A percentile compares a stretch with the other conserved stretches of the same genome.
These are phyloP conservation scores for Pituophis catenifer DNA, from an alignment of 2,113 vertebrate genomes.

Conservation along the genomic window DNA sequence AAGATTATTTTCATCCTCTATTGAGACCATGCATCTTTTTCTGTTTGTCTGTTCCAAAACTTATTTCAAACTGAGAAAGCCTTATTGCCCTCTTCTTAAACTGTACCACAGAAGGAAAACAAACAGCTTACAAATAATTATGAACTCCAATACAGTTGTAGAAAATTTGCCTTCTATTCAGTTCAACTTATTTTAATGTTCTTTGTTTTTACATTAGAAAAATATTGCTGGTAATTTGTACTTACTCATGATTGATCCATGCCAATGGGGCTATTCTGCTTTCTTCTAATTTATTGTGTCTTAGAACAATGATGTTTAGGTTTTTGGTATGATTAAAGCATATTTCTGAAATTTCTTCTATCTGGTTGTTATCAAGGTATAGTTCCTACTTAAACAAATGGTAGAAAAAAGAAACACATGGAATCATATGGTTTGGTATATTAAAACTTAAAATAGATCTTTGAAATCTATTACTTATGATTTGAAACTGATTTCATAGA, in stretches of 20 bases:
- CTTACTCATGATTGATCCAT: conserved; percentile 93
- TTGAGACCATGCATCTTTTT: background rate
- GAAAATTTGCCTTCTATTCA: background rate
- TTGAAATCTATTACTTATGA: background rate
- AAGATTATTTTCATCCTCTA: background rate
- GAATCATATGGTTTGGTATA: background rate
- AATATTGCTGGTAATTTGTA: background rate
- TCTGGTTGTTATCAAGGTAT: conserved; percentile 90
- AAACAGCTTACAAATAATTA: background rate
- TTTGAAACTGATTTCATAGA: background rate
- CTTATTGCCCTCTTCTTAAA: background rate
- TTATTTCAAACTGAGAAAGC: background rate
- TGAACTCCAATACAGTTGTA: background rate
- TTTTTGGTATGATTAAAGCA: conserved; percentile 86
- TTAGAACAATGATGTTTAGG: conserved; percentile 85
- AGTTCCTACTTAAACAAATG: conserved; percentile 79
- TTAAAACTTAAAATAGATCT: background rate
- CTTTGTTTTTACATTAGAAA: conserved; percentile 2
- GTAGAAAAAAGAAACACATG: conserved; percentile 29
- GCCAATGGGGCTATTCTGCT: conserved; percentile 86
- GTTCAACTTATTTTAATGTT: conserved; percentile 6
- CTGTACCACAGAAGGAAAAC: background rate
- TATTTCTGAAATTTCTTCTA: conserved; percentile 91
- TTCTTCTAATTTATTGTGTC: conserved; percentile 91
- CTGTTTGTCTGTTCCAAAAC: background rate